phyloP scores from a whole-genome alignment of 2,797 vertebrate genomes.

The Pangasius krempfi region DNA sequence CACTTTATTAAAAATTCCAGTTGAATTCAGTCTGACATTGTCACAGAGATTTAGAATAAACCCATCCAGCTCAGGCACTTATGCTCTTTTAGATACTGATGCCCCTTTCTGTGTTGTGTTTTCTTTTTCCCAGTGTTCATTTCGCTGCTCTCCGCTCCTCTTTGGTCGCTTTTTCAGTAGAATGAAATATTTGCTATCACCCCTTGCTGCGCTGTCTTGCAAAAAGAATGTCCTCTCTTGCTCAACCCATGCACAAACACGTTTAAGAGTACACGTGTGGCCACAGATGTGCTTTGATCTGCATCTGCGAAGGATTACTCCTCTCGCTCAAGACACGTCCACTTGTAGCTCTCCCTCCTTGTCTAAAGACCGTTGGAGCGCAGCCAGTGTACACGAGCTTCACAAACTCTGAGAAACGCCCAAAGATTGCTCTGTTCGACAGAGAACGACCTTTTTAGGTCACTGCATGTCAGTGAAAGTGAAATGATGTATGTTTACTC shows the following conservation, averaged over 20 bases:
- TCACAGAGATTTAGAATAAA: not conserved
- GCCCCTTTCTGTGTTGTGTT: not conserved
- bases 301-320: slow-evolving; percentile 34
- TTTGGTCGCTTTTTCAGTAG: not conserved
- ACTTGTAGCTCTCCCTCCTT: not conserved
- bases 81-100: not conserved
- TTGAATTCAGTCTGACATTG: not conserved
- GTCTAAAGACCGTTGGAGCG: not conserved
- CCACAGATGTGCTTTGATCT: slow-evolving; percentile 55
- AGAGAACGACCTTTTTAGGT: not conserved
- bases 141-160: not conserved
- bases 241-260: slow-evolving; percentile 13
- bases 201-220: slow-evolving; percentile 18
- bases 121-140: not conserved
- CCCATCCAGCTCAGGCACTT: not conserved
- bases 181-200: slow-evolving; percentile 20
- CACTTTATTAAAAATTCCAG: not conserved
- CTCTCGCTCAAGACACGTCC: not conserved
- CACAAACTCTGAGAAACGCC: not conserved
- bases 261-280: slow-evolving; percentile 7
- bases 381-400: not conserved
- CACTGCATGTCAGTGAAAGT: not conserved
- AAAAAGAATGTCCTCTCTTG: slow-evolving; percentile 37
- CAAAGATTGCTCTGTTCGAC: not conserved
- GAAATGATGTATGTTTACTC: not conserved